Evolutionary conservation across 92 coral and sea anemone species (phyloP).

Genomic region (Epizoanthus stellaris): DNA sequence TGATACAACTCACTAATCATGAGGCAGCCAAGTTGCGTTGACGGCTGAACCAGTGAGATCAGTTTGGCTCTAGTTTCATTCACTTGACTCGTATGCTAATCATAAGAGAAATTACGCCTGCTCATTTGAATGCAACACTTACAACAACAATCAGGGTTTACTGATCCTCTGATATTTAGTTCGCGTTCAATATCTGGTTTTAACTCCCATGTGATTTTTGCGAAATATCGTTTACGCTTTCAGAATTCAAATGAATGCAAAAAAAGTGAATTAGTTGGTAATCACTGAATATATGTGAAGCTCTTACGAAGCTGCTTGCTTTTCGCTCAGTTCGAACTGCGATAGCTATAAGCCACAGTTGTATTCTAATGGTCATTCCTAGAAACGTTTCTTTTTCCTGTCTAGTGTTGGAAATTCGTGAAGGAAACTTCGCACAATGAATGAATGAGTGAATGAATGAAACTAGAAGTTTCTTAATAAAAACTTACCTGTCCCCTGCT

Average conservation of each 20-base stretch:
- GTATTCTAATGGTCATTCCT: too few species aligned
- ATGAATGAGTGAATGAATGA: background rate
- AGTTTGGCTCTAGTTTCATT: background rate
- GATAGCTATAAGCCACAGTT: too few species aligned
- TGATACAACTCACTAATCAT: too few species aligned
- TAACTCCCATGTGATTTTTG: slow-evolving; percentile 26
- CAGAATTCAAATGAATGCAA: slow-evolving; percentile 5
- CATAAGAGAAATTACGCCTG: background rate
- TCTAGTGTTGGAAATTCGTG: too few species aligned
- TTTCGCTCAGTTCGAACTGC: too few species aligned
- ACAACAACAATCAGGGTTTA: background rate
- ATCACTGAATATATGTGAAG: too few species aligned
- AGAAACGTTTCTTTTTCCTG: too few species aligned
- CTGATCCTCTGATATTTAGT: background rate
- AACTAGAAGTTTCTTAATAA: background rate
- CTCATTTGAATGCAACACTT: slow-evolving; percentile 7
- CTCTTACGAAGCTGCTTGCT: too few species aligned
- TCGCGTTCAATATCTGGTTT: background rate
- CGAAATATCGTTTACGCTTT: slow-evolving; percentile 17
- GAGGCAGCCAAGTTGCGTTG: too few species aligned
- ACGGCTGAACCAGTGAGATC: background rate
- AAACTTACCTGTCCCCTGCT: background rate
- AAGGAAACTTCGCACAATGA: too few species aligned
- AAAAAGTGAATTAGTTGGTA: too few species aligned
- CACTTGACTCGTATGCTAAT: background rate